These are phyloP conservation scores for Piprites chloris DNA, from an alignment of 2,113 vertebrate species.

Conservation along the genomic window DNA sequence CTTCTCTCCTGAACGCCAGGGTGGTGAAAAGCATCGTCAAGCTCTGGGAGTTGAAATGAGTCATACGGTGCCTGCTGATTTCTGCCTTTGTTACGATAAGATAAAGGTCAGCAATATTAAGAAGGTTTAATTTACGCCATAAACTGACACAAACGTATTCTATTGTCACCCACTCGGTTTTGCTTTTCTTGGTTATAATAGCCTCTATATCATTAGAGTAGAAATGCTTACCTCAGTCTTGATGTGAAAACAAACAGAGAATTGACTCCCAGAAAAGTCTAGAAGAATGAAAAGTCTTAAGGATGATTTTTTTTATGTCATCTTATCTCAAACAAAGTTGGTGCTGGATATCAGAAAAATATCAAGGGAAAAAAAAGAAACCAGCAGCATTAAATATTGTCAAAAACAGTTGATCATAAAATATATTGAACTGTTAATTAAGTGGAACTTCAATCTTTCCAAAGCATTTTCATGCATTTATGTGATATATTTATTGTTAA, in stretches of 20 bases:
- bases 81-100: neutral
- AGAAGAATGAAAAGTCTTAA: neutral
- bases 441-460: neutral
- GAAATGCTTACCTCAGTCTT: neutral
- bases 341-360: neutral
- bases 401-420: neutral
- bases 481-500: neutral
- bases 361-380: neutral
- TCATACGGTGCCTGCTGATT: neutral
- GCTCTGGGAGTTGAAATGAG: neutral
- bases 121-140: neutral
- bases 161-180: neutral
- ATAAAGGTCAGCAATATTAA: neutral
- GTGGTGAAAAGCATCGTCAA: neutral
- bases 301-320: neutral
- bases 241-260: neutral
- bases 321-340: neutral
- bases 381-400: neutral
- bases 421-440: neutral
- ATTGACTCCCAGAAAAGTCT: neutral
- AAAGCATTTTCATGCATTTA: neutral
- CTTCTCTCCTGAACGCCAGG: neutral
- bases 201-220: neutral
- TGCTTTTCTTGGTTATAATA: neutral
- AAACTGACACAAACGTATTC: neutral